These are phyloP conservation scores for Cryptotermes secundus DNA, from an alignment of 1,140 invertebrate species.

Conservation along the genomic window DNA sequence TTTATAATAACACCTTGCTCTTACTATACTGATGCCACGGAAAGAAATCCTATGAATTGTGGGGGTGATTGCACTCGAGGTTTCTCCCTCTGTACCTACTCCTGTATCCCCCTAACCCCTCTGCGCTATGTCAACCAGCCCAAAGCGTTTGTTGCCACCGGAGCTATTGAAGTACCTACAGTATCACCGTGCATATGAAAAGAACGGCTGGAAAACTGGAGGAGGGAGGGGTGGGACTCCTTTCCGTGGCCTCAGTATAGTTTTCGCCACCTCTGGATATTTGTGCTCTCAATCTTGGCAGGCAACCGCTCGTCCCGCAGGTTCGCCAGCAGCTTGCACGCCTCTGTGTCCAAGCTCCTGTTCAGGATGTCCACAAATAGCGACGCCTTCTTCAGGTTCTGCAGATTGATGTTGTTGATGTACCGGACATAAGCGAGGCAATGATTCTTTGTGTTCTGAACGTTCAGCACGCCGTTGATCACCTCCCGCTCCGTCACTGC, in stretches of 20 bases:
- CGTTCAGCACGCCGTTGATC: conserved; percentile 91
- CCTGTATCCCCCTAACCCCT: too few relatives aligned
- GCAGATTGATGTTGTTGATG: conserved; percentile 97
- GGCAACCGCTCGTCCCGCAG: conserved; percentile 85
- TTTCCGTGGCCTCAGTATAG: neutral
- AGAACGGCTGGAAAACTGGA: too few relatives aligned
- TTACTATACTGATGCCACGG: too few relatives aligned
- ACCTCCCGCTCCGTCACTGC: conserved; percentile 96
- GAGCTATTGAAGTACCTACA: too few relatives aligned
- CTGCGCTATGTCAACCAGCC: too few relatives aligned
- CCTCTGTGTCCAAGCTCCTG: conserved; percentile 89
- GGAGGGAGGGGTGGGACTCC: too few relatives aligned
- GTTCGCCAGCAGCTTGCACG: conserved; percentile 84
- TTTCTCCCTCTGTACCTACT: too few relatives aligned
- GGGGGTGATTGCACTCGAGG: too few relatives aligned
- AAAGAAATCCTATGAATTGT: too few relatives aligned
- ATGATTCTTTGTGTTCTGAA: conserved; percentile 94
- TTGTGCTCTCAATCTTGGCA: conserved; percentile 82
- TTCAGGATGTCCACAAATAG: conserved; percentile 95
- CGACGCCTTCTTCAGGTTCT: conserved; percentile 90
- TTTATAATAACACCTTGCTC: too few relatives aligned
- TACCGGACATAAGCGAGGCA: conserved; percentile 94
- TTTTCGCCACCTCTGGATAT: conserved; percentile 73
- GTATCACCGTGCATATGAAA: too few relatives aligned
- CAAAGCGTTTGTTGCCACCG: too few relatives aligned